phyloP scores from a whole-genome alignment of 2,113 vertebrate species.

The Zosterops pallidus region DNA sequence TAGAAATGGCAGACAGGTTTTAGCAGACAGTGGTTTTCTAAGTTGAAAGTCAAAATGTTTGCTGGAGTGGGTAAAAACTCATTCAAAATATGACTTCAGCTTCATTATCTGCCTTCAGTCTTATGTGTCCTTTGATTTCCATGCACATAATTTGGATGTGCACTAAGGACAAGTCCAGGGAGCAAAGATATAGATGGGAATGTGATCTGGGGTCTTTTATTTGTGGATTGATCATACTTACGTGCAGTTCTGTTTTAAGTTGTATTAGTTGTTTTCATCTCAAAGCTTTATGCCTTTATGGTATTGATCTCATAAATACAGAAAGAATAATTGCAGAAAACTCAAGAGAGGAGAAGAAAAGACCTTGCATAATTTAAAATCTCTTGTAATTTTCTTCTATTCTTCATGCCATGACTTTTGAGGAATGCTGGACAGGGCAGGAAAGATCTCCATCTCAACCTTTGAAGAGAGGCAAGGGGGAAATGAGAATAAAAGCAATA shows the following conservation, averaged over 20 bases:
- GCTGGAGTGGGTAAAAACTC: not conserved
- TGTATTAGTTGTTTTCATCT: not conserved
- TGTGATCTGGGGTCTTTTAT: not conserved
- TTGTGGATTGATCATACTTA: not conserved
- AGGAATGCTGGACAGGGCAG: not conserved
- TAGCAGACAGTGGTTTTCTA: not conserved
- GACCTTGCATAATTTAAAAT: not conserved
- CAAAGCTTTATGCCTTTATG: not conserved
- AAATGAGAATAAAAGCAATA: not conserved
- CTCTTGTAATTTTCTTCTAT: not conserved
- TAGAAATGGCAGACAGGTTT: not conserved
- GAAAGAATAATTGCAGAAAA: not conserved
- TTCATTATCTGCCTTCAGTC: not conserved
- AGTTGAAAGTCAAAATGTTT: not conserved
- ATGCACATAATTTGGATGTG: not conserved
- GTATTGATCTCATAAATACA: not conserved
- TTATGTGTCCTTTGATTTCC: not conserved
- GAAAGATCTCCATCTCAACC: not conserved
- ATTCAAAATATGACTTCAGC: not conserved
- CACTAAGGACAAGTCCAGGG: not conserved
- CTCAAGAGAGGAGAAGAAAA: not conserved
- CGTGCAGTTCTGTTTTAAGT: not conserved
- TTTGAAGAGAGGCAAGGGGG: not conserved
- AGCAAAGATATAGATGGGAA: not conserved
- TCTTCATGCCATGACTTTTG: not conserved